phyloP scores from a whole-genome alignment of 1,140 invertebrate species.

The Brachionus manjavacas region DNA sequence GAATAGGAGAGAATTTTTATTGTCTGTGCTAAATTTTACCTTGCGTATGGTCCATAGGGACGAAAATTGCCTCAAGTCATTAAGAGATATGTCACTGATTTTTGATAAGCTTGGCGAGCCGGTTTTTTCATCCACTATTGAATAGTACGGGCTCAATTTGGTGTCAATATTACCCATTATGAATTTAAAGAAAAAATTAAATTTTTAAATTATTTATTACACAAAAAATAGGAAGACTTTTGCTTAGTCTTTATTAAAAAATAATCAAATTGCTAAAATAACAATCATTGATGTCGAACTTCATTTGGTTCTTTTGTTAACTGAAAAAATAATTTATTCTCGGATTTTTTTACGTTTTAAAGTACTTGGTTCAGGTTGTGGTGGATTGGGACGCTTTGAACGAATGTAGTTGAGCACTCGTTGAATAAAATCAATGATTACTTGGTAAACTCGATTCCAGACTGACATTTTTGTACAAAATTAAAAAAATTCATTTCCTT shows the following conservation, averaged over 20 bases:
- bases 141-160: not conserved
- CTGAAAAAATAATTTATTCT: not conserved
- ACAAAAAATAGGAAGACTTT: not conserved
- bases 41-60: constrained; percentile 1
- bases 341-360: not conserved
- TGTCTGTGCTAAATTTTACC: not conserved
- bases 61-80: constrained; percentile 15
- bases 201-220: not conserved
- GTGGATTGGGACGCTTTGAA: not conserved
- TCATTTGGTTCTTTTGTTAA: not conserved
- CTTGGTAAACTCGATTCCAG: not conserved
- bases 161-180: constrained; percentile 39
- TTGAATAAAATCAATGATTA: not conserved
- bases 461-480: not conserved
- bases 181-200: not conserved
- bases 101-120: not conserved
- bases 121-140: constrained; percentile 14
- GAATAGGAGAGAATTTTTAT: constrained; percentile 30
- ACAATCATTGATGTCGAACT: not conserved
- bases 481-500: not conserved
- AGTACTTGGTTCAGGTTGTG: not conserved
- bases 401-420: not conserved
- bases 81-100: not conserved
- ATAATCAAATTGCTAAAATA: not conserved
- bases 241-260: not conserved